phyloP scores from a whole-genome alignment of 2,113 vertebrate genomes.

The Martes martes region DNA sequence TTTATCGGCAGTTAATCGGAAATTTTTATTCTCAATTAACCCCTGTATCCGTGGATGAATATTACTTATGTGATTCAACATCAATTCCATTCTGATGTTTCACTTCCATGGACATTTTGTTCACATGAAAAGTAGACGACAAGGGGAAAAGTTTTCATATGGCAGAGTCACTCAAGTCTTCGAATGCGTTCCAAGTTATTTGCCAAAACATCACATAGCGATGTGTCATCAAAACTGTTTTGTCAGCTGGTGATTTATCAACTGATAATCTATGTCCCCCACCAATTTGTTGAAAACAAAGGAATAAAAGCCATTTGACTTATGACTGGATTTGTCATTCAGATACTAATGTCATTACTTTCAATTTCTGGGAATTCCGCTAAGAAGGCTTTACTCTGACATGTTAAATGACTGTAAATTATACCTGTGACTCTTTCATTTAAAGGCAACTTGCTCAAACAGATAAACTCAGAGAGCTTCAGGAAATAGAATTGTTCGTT shows the following conservation, averaged over 20 bases:
- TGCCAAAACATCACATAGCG: not conserved
- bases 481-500: not conserved
- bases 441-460: not conserved
- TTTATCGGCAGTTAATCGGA: not conserved
- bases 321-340: not conserved
- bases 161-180: not conserved
- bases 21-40: not conserved
- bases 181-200: not conserved
- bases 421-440: not conserved
- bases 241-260: not conserved
- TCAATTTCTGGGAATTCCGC: not conserved
- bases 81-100: not conserved
- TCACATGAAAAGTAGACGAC: not conserved
- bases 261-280: not conserved
- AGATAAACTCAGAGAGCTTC: not conserved
- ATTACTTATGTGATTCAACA: not conserved
- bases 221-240: not conserved
- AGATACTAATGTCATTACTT: not conserved
- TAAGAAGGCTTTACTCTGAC: not conserved
- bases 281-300: conserved; percentile 10
- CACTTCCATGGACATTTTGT: not conserved
- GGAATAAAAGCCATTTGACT: not conserved
- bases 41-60: not conserved
- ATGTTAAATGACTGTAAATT: not conserved
- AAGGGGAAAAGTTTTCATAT: not conserved